Conservation (phyloP, 2,888 invertebrate species). For the Chaetogeoica ovagalla region DNA sequence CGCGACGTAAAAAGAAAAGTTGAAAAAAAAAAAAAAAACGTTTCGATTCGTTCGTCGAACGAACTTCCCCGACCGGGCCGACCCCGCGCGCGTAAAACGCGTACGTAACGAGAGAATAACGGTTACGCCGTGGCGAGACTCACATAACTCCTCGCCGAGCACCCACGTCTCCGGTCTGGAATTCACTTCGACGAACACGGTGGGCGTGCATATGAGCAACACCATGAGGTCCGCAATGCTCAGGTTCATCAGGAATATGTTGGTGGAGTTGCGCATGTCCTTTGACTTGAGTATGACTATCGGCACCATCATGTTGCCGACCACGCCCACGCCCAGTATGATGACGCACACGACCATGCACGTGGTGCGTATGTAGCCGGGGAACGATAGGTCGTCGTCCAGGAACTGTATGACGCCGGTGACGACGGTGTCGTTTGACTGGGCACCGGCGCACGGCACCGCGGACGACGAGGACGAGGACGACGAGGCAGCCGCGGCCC, state of each 20-base stretch:
- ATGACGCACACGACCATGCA: slow-evolving; percentile 86
- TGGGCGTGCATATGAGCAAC: slow-evolving; percentile 87
- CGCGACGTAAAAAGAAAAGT: too few relatives aligned
- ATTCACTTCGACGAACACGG: slow-evolving; percentile 91
- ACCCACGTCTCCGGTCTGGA: slow-evolving; percentile 90
- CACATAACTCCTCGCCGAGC: slow-evolving; percentile 89
- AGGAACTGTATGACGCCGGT: slow-evolving; percentile 60
- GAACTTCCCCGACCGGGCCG: too few relatives aligned
- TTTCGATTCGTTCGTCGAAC: too few relatives aligned
- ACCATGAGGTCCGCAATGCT: slow-evolving; percentile 92
- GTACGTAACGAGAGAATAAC: too few relatives aligned
- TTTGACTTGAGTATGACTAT: slow-evolving; percentile 88
- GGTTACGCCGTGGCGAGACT: slow-evolving; percentile 63
- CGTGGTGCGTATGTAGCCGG: slow-evolving; percentile 60
- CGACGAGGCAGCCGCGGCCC: too few relatives aligned
- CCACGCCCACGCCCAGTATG: slow-evolving; percentile 85
- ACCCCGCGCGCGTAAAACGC: too few relatives aligned
- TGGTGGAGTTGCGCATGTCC: slow-evolving; percentile 93
- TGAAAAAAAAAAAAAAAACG: too few relatives aligned
- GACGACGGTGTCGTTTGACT: slow-evolving; percentile 55
- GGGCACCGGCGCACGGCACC: slow-evolving; percentile 21
- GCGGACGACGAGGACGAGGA: not conserved
- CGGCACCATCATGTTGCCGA: slow-evolving; percentile 92
- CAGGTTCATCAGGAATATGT: slow-evolving; percentile 90
- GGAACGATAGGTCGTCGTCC: slow-evolving; percentile 62